Base-by-base conservation (phyloP, 2,797 vertebrate genomes). In the Megalops cyprinoides region DNA sequence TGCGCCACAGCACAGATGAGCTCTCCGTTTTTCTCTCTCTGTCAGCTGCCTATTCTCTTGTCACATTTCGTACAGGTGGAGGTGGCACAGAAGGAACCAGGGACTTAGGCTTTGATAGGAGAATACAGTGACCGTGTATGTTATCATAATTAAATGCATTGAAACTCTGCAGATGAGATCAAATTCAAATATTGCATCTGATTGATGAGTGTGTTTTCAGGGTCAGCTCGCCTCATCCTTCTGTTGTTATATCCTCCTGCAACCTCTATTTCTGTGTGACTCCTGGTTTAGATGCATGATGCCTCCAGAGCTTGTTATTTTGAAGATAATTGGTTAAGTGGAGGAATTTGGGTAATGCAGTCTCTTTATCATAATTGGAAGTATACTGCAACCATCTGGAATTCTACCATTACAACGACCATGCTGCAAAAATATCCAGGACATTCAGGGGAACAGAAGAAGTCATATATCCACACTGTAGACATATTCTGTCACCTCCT, bases 81-180 rank as follows among this genome's bases (percentile, higher is more conserved):
- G n/a, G n/a, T n/a, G 31, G 37, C 53, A 53, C 48, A 82, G 73
- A 55, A 60, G 77, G 46, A 80, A 85, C 77, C 71, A n/a, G n/a
- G n/a, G n/a, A n/a, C n/a, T n/a, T n/a, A n/a, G n/a, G n/a, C n/a
- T n/a, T n/a, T n/a, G n/a, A n/a, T n/a, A n/a, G n/a, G n/a, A n/a
- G n/a, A n/a, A n/a, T n/a, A n/a, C n/a, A 44, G 20, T 71, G 39
- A 71, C 44, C 42, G 42, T 71, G 18, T 42, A 20, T 67, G 34
- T 34, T 39, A 44, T 18, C 44, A 39, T 71, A 20, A 67, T 39
- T 67, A 67, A 65, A 39, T 10, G 14, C 34, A 1, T 67, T 39
- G 31, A 67, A 67, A 67, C n/a, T 20, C 12, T 12, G 20, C 12
- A 9, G 39, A 44, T 23, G 39, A n/a, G n/a, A 23, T 39, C 39